Conservation (phyloP, 2,888 invertebrate species). For the Molanna angustata region DNA sequence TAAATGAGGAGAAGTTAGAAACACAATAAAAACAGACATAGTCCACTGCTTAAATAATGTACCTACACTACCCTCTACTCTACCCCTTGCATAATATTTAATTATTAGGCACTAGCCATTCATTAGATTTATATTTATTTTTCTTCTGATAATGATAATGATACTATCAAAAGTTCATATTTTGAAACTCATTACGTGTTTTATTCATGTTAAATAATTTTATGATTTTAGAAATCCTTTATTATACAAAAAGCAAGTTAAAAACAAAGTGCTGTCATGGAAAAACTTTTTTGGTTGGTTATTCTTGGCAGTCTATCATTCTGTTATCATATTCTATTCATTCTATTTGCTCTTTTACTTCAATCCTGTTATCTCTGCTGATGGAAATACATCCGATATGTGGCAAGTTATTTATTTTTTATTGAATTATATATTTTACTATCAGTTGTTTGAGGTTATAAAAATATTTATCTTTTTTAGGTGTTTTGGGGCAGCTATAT, state of each 20-base stretch:
- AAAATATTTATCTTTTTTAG: conserved; percentile 42
- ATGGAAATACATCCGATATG: conserved; percentile 54
- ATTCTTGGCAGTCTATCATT: conserved; percentile 60
- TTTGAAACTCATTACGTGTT: not conserved
- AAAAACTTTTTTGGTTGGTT: conserved; percentile 63
- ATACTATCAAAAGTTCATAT: too few species aligned
- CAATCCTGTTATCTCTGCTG: conserved; percentile 50
- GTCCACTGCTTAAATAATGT: too few species aligned
- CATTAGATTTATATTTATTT: too few species aligned
- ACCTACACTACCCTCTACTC: too few species aligned
- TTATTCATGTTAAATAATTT: not conserved
- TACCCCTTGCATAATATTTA: too few species aligned
- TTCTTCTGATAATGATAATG: too few species aligned
- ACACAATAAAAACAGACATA: too few species aligned
- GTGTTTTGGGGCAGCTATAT: conserved; percentile 60
- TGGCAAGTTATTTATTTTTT: conserved; percentile 42
- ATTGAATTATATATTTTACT: conserved; percentile 35
- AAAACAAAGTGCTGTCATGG: conserved; percentile 64
- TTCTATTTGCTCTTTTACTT: conserved; percentile 44
- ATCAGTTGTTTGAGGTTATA: not conserved
- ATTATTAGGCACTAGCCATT: too few species aligned
- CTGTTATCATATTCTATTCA: conserved; percentile 60
- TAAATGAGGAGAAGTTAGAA: too few species aligned
- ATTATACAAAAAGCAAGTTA: conserved; percentile 61
- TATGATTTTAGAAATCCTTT: conserved; percentile 56